Conservation (phyloP, 2,797 vertebrate species). For the Aulostomus chinensis region DNA sequence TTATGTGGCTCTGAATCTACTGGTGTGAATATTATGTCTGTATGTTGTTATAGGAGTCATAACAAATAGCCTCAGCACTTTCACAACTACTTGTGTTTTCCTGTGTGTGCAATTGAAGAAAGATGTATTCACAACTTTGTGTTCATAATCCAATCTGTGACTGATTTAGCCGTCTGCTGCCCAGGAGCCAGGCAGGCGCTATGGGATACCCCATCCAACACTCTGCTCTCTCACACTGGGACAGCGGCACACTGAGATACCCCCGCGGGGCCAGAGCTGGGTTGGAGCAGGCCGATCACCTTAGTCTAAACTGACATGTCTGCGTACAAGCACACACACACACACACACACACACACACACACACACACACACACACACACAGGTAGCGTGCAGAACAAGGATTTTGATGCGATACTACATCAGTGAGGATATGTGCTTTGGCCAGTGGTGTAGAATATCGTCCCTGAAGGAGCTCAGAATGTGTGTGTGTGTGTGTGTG, state of each 20-base stretch:
- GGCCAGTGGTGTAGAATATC: slow-evolving; percentile 65
- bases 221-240: slow-evolving; percentile 78
- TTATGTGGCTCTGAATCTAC: slow-evolving; percentile 53
- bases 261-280: slow-evolving; percentile 76
- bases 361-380: slow-evolving; percentile 55
- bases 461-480: slow-evolving; percentile 53
- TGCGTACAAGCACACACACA: slow-evolving; percentile 74
- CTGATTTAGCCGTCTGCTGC: slow-evolving; percentile 89
- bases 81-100: slow-evolving; percentile 44
- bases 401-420: slow-evolving; percentile 52
- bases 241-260: slow-evolving; percentile 76
- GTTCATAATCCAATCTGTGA: slow-evolving; percentile 83
- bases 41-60: slow-evolving; percentile 32
- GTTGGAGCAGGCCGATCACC: slow-evolving; percentile 82
- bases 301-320: slow-evolving; percentile 88
- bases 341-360: slow-evolving; percentile 55
- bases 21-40: slow-evolving; percentile 38
- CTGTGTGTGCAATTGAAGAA: slow-evolving; percentile 61
- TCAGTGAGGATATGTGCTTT: slow-evolving; percentile 48
- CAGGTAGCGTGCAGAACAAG: slow-evolving; percentile 56
- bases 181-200: slow-evolving; percentile 84
- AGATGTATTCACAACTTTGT: slow-evolving; percentile 67
- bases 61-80: slow-evolving; percentile 40
- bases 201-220: slow-evolving; percentile 81
- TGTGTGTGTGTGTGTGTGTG: slow-evolving; percentile 54